Conservation (phyloP, 92 coral and sea anemone species). For the Zoanthus sansibaricus region DNA sequence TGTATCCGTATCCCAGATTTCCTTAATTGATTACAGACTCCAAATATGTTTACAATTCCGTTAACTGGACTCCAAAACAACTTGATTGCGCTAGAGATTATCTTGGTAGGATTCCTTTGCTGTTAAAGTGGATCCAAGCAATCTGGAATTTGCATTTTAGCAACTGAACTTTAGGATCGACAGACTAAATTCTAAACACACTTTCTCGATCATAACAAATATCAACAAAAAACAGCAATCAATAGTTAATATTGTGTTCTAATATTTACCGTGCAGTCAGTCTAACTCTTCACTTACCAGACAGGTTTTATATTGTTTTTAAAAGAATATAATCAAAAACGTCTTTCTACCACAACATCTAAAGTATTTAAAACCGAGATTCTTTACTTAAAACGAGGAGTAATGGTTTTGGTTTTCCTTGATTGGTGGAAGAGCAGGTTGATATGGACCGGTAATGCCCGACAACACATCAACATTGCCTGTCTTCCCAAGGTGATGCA, state of each 20-base stretch:
- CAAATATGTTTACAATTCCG: too few species aligned
- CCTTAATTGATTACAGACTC: too few species aligned
- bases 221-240: not conserved
- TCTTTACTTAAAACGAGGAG: not conserved
- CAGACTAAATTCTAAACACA: not conserved
- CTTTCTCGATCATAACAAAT: not conserved
- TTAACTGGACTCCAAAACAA: too few species aligned
- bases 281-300: not conserved
- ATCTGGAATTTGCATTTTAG: too few species aligned
- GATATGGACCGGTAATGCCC: not conserved
- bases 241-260: not conserved
- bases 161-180: not conserved
- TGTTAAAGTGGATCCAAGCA: too few species aligned
- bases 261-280: not conserved
- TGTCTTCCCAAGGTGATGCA: conserved; percentile 15
- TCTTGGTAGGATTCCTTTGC: too few species aligned
- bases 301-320: not conserved
- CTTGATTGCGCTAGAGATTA: too few species aligned
- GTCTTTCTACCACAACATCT: not conserved
- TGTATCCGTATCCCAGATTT: too few species aligned
- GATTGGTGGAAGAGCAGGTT: conserved; percentile 17
- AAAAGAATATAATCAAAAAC: not conserved
- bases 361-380: not conserved
- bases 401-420: not conserved
- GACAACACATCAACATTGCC: not conserved